Base-by-base conservation (phyloP, 1,140 invertebrate species). In the Pantala flavescens region DNA sequence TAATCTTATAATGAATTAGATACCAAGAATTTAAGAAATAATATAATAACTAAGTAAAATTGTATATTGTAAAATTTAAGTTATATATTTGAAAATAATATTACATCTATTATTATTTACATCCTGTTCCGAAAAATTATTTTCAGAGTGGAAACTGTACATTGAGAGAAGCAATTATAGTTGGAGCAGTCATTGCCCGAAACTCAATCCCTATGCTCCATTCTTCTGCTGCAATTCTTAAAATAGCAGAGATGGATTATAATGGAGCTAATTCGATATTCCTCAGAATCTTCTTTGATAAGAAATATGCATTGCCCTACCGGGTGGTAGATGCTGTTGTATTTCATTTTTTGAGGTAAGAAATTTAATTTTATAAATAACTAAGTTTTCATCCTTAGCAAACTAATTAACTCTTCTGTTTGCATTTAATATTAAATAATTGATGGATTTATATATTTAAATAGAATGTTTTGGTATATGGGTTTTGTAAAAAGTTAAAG, bases 161-260 rank as follows among this genome's bases (percentile, higher is more conserved):
- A 3, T 84, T 99, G 70, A 84, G 97, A 77, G 98, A 99, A 86
- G 97, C 98, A 0, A 91, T 96, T 28, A 98, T 99, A 74, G 84
- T 99, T 77, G 93, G 96, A 5, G 97, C 96, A 55, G 92, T 99
- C 0, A 81, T 99, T 42, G 89, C 90, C 0, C 92, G 94, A 78
- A 95, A 92, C 82, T 97, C 96, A 0, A 95, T 99, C 71, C 97
- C 98, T 3, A 90, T 98, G 73, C 84, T 98, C n/a, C 97, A 99
- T 83, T 98, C 97, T 0, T 93, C 94, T 72, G 97, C 97, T 19
- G 95, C 96, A 24, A 89, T 99, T 78, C 82, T 97, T 0, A 97
- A 95, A 86, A 95, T 99, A 76, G 96, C 97, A 42, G 95, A 98
- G 85, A 98, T 99, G 96, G 93, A 94, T 77, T 99, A 99, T 80